These are phyloP conservation scores for Pangasianodon hypophthalmus DNA, from an alignment of 2,113 vertebrate genomes.

Conservation along the genomic window DNA sequence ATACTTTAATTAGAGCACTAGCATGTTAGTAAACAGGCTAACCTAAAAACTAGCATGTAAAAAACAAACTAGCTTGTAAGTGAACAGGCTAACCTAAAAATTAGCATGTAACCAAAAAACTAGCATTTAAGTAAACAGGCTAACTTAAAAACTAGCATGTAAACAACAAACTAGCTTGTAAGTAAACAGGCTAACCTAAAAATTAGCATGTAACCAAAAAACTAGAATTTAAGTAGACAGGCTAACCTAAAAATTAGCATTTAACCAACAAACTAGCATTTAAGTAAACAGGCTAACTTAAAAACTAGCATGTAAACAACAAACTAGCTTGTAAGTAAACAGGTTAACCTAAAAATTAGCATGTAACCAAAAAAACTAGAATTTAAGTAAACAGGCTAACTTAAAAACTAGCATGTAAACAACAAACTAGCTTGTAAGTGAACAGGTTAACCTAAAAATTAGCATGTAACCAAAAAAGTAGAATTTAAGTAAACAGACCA, in stretches of 20 bases:
- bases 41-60: too few relatives aligned
- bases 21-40: background rate
- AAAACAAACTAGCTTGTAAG: background rate
- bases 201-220: background rate
- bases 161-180: background rate
- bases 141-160: background rate
- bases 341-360: background rate
- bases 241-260: background rate
- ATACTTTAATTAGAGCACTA: background rate
- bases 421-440: background rate
- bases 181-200: background rate
- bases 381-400: background rate
- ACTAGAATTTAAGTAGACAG: background rate
- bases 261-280: background rate
- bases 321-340: background rate
- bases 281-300: background rate
- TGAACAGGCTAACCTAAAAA: background rate
- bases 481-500: background rate
- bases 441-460: background rate
- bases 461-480: background rate
- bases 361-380: background rate
- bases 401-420: background rate
- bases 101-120: background rate
- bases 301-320: background rate
- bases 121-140: background rate